A percentile compares a stretch with the other conserved stretches of the same genome.
Evolutionary conservation across 2,113 vertebrate species (phyloP).

Genomic region (Trinectes maculatus): DNA sequence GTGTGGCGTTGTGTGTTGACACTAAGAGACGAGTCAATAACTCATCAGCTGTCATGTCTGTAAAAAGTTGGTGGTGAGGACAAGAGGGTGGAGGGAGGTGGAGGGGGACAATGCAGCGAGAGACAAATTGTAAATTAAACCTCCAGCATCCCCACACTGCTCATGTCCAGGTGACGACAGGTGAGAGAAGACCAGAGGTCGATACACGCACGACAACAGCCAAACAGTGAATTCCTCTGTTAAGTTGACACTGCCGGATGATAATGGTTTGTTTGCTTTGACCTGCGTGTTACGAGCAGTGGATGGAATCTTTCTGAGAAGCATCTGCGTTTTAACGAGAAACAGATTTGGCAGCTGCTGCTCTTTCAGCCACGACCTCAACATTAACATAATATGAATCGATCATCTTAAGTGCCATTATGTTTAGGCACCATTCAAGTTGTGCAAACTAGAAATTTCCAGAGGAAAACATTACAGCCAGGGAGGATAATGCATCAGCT

Average conservation of each 20-base stretch:
- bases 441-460: too few species aligned
- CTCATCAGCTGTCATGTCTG: conserved; percentile 38
- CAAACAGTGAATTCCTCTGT: background rate
- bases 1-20: conserved; percentile 32
- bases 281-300: too few species aligned
- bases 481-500: too few species aligned
- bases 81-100: background rate
- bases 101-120: conserved; percentile 1
- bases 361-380: too few species aligned
- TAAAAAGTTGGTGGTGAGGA: conserved; percentile 5
- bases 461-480: too few species aligned
- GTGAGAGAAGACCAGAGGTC: background rate
- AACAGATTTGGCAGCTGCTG: too few species aligned
- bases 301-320: too few species aligned
- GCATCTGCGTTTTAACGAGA: too few species aligned
- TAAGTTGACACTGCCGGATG: background rate
- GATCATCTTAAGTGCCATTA: too few species aligned
- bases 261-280: too few species aligned
- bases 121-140: conserved; percentile 12
- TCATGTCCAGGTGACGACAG: background rate
- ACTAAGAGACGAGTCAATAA: conserved; percentile 32
- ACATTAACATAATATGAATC: too few species aligned
- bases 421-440: too few species aligned
- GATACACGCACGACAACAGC: background rate
- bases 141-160: background rate